Base-by-base conservation (phyloP, 2,113 vertebrate species). In the Porphyrio hochstetteri region DNA sequence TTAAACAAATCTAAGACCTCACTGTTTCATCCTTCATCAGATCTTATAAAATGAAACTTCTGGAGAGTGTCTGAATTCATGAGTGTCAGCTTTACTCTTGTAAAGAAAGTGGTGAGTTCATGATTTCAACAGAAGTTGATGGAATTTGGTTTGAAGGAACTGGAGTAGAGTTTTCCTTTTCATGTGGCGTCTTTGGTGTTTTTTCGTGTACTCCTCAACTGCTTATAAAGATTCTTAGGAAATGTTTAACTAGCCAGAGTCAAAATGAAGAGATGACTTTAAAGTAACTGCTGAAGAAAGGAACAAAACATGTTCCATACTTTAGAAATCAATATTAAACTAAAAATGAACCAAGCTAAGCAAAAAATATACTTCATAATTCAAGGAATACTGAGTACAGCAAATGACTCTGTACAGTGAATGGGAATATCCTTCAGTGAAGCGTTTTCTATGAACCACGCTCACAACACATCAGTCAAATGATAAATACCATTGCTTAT, bases 21-120 rank as follows among this genome's bases (percentile, higher is more conserved):
- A 17, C 48, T 44, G 33, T 84, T 95, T 96, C 83, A 79, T 92
- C 70, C 74, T 84, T 84, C 86, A 77, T 65, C 75, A 86, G n/a
- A 77, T 85, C 70, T 89, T 88, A 57, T 40, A 92, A 96, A 94
- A 84, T 50, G 16, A 92, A 86, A 40, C 46, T 92, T 92, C 70
- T 79, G 88, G 80, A 72, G 29, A 53, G 33, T 27, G 50, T 65
- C 91, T 31, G 52, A 17, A 24, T 92, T 91, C 74, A 31, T 14
- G 44, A 82, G 61, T 76, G 61, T 84, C 83, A 88, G 40, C 60
- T 93, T 90, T 53, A 72, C 48, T 91, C 80, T 86, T 17, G 12
- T 85, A 82, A 96, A 93, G 79, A 77, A 83, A 92, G 90, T 88
- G 86, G 60, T 94, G 92, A 96, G 86, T 95, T 96, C 81, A 82